Evolutionary conservation across 1,140 invertebrate species (phyloP).

Genomic region (Eumaeus atala): DNA sequence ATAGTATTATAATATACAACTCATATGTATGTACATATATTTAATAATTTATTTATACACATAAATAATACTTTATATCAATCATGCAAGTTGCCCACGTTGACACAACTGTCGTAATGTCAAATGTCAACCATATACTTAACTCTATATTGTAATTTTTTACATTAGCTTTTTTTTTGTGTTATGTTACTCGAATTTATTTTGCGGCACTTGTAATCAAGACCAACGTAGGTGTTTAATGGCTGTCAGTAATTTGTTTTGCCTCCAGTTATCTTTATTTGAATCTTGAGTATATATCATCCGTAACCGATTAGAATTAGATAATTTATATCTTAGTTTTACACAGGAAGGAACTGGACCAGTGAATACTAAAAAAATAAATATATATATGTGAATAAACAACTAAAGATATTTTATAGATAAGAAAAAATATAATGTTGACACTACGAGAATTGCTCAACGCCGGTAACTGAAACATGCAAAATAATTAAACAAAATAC

Average conservation of each 20-base stretch:
- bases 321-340: no score
- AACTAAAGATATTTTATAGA: not conserved
- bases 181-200: no score
- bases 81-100: slow-evolving; percentile 38
- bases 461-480: slow-evolving; percentile 42
- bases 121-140: slow-evolving; percentile 1
- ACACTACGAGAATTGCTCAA: slow-evolving; percentile 20
- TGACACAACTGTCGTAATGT: slow-evolving; percentile 22
- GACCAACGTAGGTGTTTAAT: no score
- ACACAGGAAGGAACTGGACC: no score
- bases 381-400: no score
- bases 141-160: no score
- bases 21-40: slow-evolving; percentile 71
- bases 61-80: slow-evolving; percentile 65
- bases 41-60: slow-evolving; percentile 67
- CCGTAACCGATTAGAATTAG: no score
- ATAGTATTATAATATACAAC: slow-evolving; percentile 69
- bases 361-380: not conserved
- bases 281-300: no score
- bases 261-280: no score
- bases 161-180: no score
- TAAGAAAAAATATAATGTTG: slow-evolving; percentile 18
- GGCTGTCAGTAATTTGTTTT: no score
- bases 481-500: slow-evolving; percentile 65
- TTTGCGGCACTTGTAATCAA: no score